These are phyloP conservation scores for Cheilosia grossa DNA, from an alignment of 2,888 invertebrate species.

Conservation along the genomic window DNA sequence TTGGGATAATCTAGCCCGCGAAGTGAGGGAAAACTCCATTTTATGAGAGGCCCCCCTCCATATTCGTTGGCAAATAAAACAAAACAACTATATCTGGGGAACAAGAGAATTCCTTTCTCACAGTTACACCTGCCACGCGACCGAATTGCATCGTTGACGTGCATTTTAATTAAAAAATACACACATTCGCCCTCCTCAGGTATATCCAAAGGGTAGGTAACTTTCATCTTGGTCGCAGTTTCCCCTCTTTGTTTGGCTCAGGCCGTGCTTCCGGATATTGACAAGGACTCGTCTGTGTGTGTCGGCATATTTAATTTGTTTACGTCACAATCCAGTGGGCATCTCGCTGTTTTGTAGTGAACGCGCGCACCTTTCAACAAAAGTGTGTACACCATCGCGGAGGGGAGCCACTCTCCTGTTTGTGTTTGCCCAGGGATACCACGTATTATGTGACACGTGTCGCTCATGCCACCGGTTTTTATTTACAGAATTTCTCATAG, in stretches of 20 bases:
- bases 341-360: constrained; percentile 12
- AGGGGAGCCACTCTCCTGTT: constrained; percentile 33
- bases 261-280: constrained; percentile 42
- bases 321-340: constrained; percentile 69
- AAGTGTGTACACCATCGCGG: constrained; percentile 1
- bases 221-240: constrained; percentile 47
- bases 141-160: constrained; percentile 54
- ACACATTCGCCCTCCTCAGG: constrained; percentile 14
- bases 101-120: constrained; percentile 29
- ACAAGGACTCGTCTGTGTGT: constrained; percentile 61
- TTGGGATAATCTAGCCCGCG: constrained; percentile 24
- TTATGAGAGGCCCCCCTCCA: neutral
- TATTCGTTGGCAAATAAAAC: neutral
- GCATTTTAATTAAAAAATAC: constrained; percentile 65
- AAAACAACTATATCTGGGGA: neutral
- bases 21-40: constrained; percentile 9
- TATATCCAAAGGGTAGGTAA: constrained; percentile 32
- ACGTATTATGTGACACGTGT: constrained; percentile 49
- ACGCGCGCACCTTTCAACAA: constrained; percentile 36
- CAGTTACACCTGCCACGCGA: constrained; percentile 72
- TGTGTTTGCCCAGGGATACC: constrained; percentile 47
- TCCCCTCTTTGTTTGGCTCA: constrained; percentile 44
- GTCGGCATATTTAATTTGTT: constrained; percentile 69
- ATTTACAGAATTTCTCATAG: constrained; percentile 71
- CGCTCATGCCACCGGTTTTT: constrained; percentile 58